phyloP scores from a whole-genome alignment of 2,888 invertebrate species.

The Polylopha cassiicola region DNA sequence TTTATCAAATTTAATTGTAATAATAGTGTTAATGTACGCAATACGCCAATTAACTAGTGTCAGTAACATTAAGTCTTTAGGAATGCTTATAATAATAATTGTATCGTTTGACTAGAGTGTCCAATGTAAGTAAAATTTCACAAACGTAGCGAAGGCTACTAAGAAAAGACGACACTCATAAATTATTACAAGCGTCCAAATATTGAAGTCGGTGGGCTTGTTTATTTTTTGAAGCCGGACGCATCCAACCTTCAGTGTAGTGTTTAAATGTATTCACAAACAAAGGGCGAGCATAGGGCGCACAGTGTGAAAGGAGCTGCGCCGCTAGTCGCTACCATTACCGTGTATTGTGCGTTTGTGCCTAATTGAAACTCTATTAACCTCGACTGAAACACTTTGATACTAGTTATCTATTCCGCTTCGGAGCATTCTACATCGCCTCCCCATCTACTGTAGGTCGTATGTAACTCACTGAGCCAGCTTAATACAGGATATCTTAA shows the following conservation, averaged over 20 bases:
- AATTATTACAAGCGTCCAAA: slow-evolving; percentile 60
- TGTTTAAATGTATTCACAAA: slow-evolving; percentile 74
- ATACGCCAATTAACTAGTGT: too few relatives aligned
- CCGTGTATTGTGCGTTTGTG: slow-evolving; percentile 45
- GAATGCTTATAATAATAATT: too few relatives aligned
- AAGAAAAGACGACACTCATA: slow-evolving; percentile 46
- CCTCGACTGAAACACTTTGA: slow-evolving; percentile 37
- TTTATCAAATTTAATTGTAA: too few relatives aligned
- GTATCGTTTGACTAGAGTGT: too few relatives aligned
- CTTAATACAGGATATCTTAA: too few relatives aligned
- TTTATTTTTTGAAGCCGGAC: slow-evolving; percentile 57
- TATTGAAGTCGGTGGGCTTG: slow-evolving; percentile 47
- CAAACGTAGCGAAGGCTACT: slow-evolving; percentile 28
- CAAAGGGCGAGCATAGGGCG: slow-evolving; percentile 56
- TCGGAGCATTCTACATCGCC: too few relatives aligned
- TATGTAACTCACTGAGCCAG: too few relatives aligned
- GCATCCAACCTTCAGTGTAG: slow-evolving; percentile 49
- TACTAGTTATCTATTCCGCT: slow-evolving; percentile 33
- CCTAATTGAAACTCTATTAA: slow-evolving; percentile 63
- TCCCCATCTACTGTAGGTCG: too few relatives aligned
- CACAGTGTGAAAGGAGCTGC: slow-evolving; percentile 60
- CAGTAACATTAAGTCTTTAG: too few relatives aligned
- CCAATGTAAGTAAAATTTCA: neutral
- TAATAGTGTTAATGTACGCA: too few relatives aligned
- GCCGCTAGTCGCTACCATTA: slow-evolving; percentile 40